Evolutionary conservation across 2,888 invertebrate species (phyloP).

Genomic region (Agrilus cyanescens): DNA sequence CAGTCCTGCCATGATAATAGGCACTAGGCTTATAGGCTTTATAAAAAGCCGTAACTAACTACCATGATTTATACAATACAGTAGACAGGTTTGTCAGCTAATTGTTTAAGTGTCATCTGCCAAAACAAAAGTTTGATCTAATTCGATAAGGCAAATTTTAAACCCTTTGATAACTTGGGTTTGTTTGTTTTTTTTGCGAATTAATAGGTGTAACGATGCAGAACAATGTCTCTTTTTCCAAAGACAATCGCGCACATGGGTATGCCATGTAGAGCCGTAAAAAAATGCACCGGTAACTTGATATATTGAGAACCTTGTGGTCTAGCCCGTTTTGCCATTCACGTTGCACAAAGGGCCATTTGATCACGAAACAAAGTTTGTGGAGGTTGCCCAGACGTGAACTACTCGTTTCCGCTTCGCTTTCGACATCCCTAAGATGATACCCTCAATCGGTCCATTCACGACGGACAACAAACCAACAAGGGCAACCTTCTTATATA

Average conservation of each 20-base stretch:
- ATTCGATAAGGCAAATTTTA: no score
- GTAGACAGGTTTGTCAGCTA: constrained; percentile 3
- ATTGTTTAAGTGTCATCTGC: neutral
- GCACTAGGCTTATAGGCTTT: no score
- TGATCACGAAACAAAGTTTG: constrained; percentile 15
- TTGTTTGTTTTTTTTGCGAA: no score
- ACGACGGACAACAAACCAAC: neutral
- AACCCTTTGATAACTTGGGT: no score
- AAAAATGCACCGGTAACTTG: constrained; percentile 20
- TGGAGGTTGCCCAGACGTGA: constrained; percentile 8
- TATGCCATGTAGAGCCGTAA: neutral
- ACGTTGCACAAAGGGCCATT: constrained; percentile 19
- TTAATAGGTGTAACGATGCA: no score
- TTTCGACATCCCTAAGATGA: constrained; percentile 10
- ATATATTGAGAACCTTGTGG: constrained; percentile 28
- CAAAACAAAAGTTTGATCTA: neutral
- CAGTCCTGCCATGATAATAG: no score
- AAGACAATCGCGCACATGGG: neutral
- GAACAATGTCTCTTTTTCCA: neutral
- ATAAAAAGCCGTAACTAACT: no score
- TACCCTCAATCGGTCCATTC: constrained; percentile 8
- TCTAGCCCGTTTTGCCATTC: constrained; percentile 21
- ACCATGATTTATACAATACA: neutral
- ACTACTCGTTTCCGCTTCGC: constrained; percentile 14
- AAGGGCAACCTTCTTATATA: no score